Conservation (phyloP, 2,888 invertebrate species). For the Nineta flava region DNA sequence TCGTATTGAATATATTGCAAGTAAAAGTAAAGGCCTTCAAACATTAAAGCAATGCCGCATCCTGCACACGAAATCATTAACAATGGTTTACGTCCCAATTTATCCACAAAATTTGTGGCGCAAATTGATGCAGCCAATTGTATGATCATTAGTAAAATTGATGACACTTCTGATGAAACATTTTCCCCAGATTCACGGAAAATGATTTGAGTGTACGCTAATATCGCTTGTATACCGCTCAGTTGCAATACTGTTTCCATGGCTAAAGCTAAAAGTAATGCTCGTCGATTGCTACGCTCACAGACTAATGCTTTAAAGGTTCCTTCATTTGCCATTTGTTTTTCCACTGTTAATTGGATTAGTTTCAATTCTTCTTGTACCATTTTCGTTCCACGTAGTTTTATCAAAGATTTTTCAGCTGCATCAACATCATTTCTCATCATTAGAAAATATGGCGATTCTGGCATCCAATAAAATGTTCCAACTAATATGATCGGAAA, state of each 20-base stretch:
- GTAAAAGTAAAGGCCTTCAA: conserved; percentile 5
- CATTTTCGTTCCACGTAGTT: conserved; percentile 2
- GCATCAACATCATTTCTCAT: conserved; percentile 2
- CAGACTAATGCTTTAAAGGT: conserved; percentile 5
- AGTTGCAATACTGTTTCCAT: conserved; percentile 5
- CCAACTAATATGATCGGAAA: conserved; percentile 11
- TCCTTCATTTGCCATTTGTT: conserved; percentile 4
- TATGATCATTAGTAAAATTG: conserved; percentile 24
- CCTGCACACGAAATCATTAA: conserved; percentile 20
- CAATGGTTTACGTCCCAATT: conserved; percentile 25
- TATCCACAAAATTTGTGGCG: conserved; percentile 8
- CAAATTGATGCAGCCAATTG: conserved; percentile 18
- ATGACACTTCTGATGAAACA: conserved; percentile 15
- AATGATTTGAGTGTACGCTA: conserved; percentile 11
- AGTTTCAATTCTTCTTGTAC: conserved; percentile 4
- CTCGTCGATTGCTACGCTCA: conserved; percentile 7
- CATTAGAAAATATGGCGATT: conserved; percentile 14
- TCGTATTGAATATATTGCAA: neutral
- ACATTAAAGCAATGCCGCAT: neutral
- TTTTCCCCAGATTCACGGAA: conserved; percentile 14
- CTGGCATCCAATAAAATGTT: conserved; percentile 12
- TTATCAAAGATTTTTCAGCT: neutral
- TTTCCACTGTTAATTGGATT: conserved; percentile 3
- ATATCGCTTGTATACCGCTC: conserved; percentile 2
- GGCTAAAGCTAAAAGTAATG: conserved; percentile 3